These are phyloP conservation scores for Hiodon alosoides DNA, from an alignment of 2,113 vertebrate species.

Conservation along the genomic window DNA sequence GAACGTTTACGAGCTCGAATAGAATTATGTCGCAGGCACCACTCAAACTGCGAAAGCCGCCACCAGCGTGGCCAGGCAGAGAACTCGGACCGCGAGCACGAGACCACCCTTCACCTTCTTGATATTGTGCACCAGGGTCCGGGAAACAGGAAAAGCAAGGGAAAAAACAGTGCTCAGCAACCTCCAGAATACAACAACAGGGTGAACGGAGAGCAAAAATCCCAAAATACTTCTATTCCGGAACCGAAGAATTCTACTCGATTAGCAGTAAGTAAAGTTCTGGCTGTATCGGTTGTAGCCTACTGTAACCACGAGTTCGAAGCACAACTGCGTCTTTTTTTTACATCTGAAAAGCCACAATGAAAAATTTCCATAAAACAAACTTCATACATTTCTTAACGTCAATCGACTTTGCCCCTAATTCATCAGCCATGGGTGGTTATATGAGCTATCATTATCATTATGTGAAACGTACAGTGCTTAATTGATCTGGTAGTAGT, in stretches of 20 bases:
- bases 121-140: conserved; percentile 84
- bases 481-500: too few relatives aligned
- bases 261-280: conserved; percentile 74
- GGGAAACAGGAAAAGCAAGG: conserved; percentile 69
- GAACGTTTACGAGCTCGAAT: conserved; percentile 88
- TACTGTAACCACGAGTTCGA: too few relatives aligned
- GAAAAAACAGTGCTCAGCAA: conserved; percentile 60
- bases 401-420: too few relatives aligned
- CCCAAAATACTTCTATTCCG: conserved; percentile 42
- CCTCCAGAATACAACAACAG: conserved; percentile 57
- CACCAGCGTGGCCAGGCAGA: conserved; percentile 82
- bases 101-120: conserved; percentile 84
- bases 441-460: too few relatives aligned
- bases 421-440: too few relatives aligned
- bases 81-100: conserved; percentile 79
- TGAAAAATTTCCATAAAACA: too few relatives aligned
- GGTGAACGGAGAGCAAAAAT: conserved; percentile 66
- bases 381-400: too few relatives aligned
- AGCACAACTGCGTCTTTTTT: too few relatives aligned
- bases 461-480: too few relatives aligned
- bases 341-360: too few relatives aligned
- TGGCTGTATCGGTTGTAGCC: too few relatives aligned
- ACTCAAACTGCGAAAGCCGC: conserved; percentile 86
- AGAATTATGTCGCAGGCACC: conserved; percentile 85
- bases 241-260: conserved; percentile 78